These are phyloP conservation scores for Tangara arthus DNA, from an alignment of 2,797 vertebrate genomes.

Conservation along the genomic window DNA sequence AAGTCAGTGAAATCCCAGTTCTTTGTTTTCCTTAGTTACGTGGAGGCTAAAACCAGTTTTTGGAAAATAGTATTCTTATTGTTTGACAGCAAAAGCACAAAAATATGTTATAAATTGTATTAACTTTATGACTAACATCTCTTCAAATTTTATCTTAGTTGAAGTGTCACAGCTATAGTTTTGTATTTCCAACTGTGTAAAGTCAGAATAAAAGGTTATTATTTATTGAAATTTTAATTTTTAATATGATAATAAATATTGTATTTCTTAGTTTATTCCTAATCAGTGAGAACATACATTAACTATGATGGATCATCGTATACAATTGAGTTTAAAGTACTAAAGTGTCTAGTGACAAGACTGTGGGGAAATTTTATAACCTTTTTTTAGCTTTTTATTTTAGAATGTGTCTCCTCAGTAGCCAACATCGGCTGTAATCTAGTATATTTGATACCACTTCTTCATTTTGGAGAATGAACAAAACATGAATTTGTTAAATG, in stretches of 20 bases:
- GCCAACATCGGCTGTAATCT: neutral
- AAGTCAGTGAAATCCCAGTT: neutral
- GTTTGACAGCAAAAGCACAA: neutral
- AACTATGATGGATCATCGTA: neutral
- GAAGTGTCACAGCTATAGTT: neutral
- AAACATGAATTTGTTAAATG: neutral
- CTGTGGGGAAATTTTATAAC: neutral
- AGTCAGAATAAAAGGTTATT: neutral
- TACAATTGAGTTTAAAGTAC: neutral
- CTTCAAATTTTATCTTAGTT: neutral
- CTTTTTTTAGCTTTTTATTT: neutral
- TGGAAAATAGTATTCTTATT: neutral
- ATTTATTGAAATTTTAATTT: neutral
- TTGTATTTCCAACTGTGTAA: neutral
- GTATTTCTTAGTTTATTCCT: neutral
- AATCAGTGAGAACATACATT: neutral
- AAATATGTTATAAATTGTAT: neutral
- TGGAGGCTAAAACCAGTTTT: neutral
- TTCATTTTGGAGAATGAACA: neutral
- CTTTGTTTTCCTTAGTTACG: neutral
- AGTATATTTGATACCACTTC: neutral
- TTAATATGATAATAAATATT: neutral
- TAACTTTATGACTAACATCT: neutral
- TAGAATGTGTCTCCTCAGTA: neutral
- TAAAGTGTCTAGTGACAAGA: neutral